These are phyloP conservation scores for Sorex araneus DNA, from an alignment of 2,113 vertebrate species.

Conservation along the genomic window DNA sequence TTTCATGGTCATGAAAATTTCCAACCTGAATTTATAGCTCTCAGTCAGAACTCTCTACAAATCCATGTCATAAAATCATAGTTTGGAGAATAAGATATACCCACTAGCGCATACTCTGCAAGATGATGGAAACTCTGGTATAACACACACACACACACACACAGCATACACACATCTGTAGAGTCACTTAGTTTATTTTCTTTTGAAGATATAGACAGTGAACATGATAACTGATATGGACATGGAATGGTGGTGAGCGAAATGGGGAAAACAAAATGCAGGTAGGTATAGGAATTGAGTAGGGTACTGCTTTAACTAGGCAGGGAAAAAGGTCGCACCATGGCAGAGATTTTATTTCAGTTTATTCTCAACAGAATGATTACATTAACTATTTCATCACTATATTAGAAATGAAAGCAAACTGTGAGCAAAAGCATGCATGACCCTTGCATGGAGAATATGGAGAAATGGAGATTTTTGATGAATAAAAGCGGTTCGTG, in stretches of 20 bases:
- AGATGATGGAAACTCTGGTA: background rate
- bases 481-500: no score
- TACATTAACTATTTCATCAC: no score
- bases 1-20: background rate
- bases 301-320: background rate
- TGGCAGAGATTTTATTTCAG: no score
- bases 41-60: background rate
- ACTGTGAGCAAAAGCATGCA: no score
- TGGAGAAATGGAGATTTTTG: no score
- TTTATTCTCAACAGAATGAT: no score
- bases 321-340: background rate
- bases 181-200: background rate
- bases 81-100: background rate
- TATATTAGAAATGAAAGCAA: no score
- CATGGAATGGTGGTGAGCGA: background rate
- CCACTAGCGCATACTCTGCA: background rate
- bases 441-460: no score
- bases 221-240: background rate
- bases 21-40: slow-evolving; percentile 9
- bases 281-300: background rate
- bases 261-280: background rate
- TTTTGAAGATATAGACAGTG: background rate
- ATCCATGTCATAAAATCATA: background rate
- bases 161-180: background rate
- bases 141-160: background rate